A percentile compares a stretch with the other conserved stretches of the same genome.
Conservation (phyloP, 1,140 invertebrate genomes). For the Mya arenaria region DNA sequence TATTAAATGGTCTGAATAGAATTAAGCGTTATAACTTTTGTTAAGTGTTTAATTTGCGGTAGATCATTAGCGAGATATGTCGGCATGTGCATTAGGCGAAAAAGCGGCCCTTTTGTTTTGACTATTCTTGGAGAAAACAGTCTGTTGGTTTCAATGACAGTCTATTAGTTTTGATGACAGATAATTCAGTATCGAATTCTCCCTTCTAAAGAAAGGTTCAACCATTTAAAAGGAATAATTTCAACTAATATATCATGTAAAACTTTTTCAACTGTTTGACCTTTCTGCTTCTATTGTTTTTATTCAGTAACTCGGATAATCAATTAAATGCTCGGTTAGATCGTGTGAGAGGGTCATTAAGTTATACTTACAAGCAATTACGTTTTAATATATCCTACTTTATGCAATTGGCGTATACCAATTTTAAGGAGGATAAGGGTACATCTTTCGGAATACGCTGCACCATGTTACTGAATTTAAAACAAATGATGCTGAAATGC, state of each 20-base stretch:
- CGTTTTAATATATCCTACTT: too few relatives aligned
- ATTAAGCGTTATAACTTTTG: slow-evolving; percentile 45
- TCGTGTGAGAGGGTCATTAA: neutral
- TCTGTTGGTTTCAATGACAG: slow-evolving; percentile 32
- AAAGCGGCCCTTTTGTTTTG: slow-evolving; percentile 42
- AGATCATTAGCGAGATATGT: slow-evolving; percentile 7
- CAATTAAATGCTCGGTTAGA: neutral
- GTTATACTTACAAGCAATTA: too few relatives aligned
- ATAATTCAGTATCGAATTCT: slow-evolving; percentile 31
- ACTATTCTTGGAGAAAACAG: slow-evolving; percentile 19
- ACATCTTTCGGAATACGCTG: too few relatives aligned
- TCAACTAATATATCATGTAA: neutral
- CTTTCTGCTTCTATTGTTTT: neutral
- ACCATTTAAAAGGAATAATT: slow-evolving; percentile 31
- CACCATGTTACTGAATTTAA: too few relatives aligned
- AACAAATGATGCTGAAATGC: too few relatives aligned
- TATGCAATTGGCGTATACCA: too few relatives aligned
- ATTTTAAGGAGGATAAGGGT: too few relatives aligned
- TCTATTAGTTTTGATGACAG: slow-evolving; percentile 41
- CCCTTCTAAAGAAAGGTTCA: slow-evolving; percentile 33
- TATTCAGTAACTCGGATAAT: neutral
- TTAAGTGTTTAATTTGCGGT: slow-evolving; percentile 29
- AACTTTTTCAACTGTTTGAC: slow-evolving; percentile 37
- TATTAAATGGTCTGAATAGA: slow-evolving; percentile 34
- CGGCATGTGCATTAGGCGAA: slow-evolving; percentile 20